These are phyloP conservation scores for Phoeniculus purpureus DNA, from an alignment of 2,797 vertebrate species.

Conservation along the genomic window DNA sequence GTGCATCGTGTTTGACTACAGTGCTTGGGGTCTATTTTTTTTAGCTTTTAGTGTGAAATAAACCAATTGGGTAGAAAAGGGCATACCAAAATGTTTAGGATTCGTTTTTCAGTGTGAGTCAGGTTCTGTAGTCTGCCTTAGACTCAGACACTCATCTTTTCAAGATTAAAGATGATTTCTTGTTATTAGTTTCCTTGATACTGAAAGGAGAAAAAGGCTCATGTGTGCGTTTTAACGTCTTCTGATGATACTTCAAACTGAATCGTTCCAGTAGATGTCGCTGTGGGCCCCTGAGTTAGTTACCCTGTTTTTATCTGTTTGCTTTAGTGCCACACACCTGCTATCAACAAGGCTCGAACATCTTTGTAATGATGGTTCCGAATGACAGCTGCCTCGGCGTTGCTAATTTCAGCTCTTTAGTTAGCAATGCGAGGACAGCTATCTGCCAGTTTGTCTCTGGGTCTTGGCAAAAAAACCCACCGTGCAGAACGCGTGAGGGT, in stretches of 20 bases:
- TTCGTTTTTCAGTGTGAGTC: not conserved
- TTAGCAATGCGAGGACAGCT: conserved; percentile 28
- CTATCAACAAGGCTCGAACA: conserved; percentile 20
- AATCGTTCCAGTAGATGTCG: conserved; percentile 75
- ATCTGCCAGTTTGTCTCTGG: conserved; percentile 41
- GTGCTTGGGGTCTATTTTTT: not conserved
- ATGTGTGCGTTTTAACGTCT: not conserved
- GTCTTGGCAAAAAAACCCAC: not conserved
- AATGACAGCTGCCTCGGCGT: conserved; percentile 44
- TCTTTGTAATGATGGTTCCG: conserved; percentile 11
- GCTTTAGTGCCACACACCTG: not conserved
- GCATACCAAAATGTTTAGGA: not conserved
- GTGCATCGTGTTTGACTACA: not conserved
- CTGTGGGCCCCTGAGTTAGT: conserved; percentile 64
- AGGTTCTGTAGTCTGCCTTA: not conserved
- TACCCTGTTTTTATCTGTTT: not conserved
- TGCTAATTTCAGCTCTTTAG: conserved; percentile 52
- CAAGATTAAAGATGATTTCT: not conserved
- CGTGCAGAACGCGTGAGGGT: not conserved
- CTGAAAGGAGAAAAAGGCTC: not conserved
- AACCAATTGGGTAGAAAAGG: not conserved
- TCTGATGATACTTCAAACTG: not conserved
- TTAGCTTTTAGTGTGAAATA: not conserved
- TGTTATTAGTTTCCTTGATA: not conserved
- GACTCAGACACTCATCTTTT: not conserved